Evolutionary conservation across 2,797 vertebrate species (phyloP), one percentile per base, ranked within the genome.

Genomic region (Pangasius sanitwongsei): DNA sequence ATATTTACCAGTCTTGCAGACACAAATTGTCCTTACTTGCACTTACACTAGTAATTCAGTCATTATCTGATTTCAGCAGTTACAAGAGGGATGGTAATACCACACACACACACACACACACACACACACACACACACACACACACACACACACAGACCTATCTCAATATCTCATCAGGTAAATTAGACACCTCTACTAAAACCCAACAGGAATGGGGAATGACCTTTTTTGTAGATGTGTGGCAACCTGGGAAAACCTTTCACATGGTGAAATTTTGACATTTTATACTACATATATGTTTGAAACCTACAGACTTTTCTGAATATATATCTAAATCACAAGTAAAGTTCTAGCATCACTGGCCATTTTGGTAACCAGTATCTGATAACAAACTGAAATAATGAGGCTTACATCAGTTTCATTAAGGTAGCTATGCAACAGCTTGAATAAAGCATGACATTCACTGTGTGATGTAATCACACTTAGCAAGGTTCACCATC

Each of bases 141-240:
- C 69, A 41, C 34, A 72, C 70, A 28, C 72, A 75, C 4, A 48
- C 72, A 75, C 44, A 77, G 25, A 77, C 5, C 15, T 12, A 48
- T 34, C 77, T 90, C 31, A 74, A 90, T 74, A 77, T 92, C 92
- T 93, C 92, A 81, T 69, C 48, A 41, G 44, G 44, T 48, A 88
- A 93, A 94, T 94, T 93, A 94, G 87, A 91, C 83, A 86, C 88
- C 90, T 91, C 91, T 67, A 18, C 13, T 77, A 37, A 37, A 70
- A 83, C 83, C 87, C 81, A 88, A 85, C 48, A 84, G 85, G 84
- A 72, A 48, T 67, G 59, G 86, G 83, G 75, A 1, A 15, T 65
- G 59, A 3, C 25, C 11, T 16, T 78, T 55, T 31, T 78, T 48
- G 23, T 25, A 25, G 28, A 50, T 28, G 41, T 75, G 31, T 16